These are phyloP conservation scores for Gobius niger DNA, from an alignment of 2,113 vertebrate genomes.

Conservation along the genomic window DNA sequence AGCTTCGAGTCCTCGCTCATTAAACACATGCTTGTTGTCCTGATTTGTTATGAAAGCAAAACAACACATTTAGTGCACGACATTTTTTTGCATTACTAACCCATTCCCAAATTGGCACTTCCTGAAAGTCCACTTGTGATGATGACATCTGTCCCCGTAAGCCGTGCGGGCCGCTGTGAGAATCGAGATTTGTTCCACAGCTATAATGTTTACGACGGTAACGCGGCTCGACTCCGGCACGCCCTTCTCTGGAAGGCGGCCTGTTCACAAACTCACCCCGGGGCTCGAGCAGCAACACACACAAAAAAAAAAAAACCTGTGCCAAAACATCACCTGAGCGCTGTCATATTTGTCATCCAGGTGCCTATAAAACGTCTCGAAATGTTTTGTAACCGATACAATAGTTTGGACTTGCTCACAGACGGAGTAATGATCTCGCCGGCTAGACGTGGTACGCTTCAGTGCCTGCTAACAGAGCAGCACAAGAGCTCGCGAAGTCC, in stretches of 20 bases:
- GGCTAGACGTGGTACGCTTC: background rate
- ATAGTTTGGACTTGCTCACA: background rate
- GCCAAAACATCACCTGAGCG: constrained; percentile 5
- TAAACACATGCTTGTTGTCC: no score
- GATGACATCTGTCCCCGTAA: constrained; percentile 2
- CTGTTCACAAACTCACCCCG: constrained; percentile 9
- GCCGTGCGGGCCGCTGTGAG: constrained; percentile 12
- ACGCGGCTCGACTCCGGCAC: background rate
- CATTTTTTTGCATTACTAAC: background rate
- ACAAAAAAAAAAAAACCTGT: constrained; percentile 19
- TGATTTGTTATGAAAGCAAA: no score
- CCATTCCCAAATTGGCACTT: background rate
- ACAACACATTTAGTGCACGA: background rate
- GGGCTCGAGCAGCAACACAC: constrained; percentile 13
- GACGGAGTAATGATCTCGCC: background rate
- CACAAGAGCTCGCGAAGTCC: constrained; percentile 20
- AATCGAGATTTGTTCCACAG: constrained; percentile 16
- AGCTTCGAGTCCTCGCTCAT: no score
- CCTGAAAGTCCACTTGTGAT: background rate
- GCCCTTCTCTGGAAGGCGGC: constrained; percentile 22
- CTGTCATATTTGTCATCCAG: constrained; percentile 2
- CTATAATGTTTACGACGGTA: constrained; percentile 26
- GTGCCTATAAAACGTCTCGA: background rate
- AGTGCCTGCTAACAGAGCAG: constrained; percentile 18
- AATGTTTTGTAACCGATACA: background rate